These are phyloP conservation scores for Diphyllodes magnificus DNA, from an alignment of 2,113 vertebrate species.

Conservation along the genomic window DNA sequence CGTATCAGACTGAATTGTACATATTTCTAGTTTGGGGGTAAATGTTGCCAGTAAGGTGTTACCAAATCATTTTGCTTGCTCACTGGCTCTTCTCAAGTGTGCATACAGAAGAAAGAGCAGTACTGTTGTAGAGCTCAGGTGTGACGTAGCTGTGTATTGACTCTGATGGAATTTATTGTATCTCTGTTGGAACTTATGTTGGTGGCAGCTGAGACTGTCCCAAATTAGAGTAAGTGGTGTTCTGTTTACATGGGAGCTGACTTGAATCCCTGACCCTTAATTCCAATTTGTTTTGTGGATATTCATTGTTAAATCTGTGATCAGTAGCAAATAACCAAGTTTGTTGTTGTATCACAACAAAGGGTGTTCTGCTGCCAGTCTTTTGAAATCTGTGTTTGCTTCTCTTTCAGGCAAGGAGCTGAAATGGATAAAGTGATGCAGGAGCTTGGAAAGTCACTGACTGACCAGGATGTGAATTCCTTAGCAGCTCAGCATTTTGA, in stretches of 20 bases:
- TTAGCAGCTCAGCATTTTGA: slow-evolving; percentile 96
- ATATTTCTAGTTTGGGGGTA: not conserved
- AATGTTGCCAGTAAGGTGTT: not conserved
- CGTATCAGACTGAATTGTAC: not conserved
- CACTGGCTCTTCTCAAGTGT: not conserved
- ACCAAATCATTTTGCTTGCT: not conserved
- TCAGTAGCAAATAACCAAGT: not conserved
- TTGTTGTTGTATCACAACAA: not conserved
- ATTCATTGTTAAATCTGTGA: not conserved
- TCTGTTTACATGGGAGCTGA: not conserved
- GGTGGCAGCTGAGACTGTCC: not conserved
- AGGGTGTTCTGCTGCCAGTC: not conserved
- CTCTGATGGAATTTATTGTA: not conserved
- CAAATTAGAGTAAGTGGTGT: not conserved
- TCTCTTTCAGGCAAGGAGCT: slow-evolving; percentile 80
- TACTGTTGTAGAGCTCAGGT: not conserved
- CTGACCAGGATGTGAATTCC: slow-evolving; percentile 93
- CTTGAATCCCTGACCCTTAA: not conserved
- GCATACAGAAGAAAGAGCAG: not conserved
- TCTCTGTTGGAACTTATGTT: not conserved
- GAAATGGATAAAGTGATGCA: slow-evolving; percentile 98
- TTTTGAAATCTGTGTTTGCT: not conserved
- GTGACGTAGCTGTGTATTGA: not conserved
- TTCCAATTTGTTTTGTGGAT: not conserved
- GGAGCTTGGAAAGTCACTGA: slow-evolving; percentile 90